phyloP scores from a whole-genome alignment of 2,888 invertebrate genomes.

The Dromius quadrimaculatus region DNA sequence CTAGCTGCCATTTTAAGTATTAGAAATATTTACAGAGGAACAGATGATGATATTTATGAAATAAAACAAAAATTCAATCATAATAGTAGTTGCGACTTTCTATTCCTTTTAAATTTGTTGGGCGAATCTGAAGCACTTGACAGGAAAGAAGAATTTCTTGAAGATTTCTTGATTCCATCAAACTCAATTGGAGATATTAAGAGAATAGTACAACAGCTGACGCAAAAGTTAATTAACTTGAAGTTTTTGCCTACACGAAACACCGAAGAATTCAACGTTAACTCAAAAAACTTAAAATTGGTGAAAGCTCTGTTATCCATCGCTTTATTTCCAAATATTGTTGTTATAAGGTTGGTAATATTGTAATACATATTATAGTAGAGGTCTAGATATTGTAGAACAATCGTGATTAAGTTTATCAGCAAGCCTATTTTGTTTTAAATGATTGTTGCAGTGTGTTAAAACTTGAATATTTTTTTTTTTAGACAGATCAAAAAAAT shows the following conservation, averaged over 20 bases:
- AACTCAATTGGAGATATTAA: background rate
- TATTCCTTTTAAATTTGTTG: background rate
- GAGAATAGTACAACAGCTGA: background rate
- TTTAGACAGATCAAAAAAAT: no score
- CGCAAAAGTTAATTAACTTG: background rate
- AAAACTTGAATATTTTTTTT: no score
- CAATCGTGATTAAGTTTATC: no score
- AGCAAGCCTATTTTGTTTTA: no score
- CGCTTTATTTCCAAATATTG: slow-evolving; percentile 17
- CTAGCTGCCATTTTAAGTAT: slow-evolving; percentile 80
- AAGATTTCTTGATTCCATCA: background rate
- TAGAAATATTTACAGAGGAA: background rate
- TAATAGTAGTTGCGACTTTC: slow-evolving; percentile 2
- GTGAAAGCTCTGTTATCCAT: background rate
- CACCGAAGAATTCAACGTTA: slow-evolving; percentile 64
- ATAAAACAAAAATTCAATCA: background rate
- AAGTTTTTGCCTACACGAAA: slow-evolving; percentile 58
- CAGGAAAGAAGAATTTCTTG: background rate
- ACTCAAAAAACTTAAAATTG: slow-evolving; percentile 14
- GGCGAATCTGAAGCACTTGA: background rate
- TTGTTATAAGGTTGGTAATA: slow-evolving; percentile 25
- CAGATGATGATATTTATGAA: background rate
- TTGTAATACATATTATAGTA: no score
- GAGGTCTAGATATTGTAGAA: no score
- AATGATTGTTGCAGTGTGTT: no score